Evolutionary conservation across 2,888 invertebrate genomes (phyloP).

Genomic region (Sicus ferrugineus): DNA sequence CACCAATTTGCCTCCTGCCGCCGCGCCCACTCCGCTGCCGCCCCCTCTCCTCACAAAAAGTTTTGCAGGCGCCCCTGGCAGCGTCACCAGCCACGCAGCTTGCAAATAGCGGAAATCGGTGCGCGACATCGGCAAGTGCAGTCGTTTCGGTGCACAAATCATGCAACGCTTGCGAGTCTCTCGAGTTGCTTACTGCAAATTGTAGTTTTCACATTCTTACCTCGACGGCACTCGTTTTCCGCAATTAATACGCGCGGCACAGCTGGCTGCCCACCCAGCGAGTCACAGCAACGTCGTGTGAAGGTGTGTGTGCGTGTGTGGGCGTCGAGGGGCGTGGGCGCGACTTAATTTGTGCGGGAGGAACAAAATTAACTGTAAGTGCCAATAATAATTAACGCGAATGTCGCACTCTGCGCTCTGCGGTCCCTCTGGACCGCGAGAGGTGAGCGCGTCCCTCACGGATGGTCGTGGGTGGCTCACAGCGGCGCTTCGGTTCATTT

Average conservation of each 20-base stretch:
- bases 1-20: not conserved
- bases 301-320: not conserved
- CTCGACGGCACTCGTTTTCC: not conserved
- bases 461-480: not conserved
- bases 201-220: not conserved
- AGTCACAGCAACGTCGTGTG: slow-evolving; percentile 5
- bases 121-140: not conserved
- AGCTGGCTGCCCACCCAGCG: not conserved
- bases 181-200: not conserved
- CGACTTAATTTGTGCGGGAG: not conserved
- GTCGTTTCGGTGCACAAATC: not conserved
- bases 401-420: not conserved
- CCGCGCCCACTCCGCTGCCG: not conserved
- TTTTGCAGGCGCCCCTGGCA: not conserved
- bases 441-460: no score
- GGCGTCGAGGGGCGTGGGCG: not conserved
- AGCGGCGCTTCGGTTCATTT: no score
- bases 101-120: slow-evolving; percentile 3
- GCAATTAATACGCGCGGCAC: not conserved
- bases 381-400: slow-evolving; percentile 1
- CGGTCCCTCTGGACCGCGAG: not conserved
- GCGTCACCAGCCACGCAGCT: not conserved
- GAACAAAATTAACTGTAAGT: not conserved
- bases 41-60: not conserved
- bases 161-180: not conserved